A percentile compares a stretch with the other conserved stretches of the same genome.
Conservation (phyloP, 1,140 invertebrate species). For the Achroia grisella region DNA sequence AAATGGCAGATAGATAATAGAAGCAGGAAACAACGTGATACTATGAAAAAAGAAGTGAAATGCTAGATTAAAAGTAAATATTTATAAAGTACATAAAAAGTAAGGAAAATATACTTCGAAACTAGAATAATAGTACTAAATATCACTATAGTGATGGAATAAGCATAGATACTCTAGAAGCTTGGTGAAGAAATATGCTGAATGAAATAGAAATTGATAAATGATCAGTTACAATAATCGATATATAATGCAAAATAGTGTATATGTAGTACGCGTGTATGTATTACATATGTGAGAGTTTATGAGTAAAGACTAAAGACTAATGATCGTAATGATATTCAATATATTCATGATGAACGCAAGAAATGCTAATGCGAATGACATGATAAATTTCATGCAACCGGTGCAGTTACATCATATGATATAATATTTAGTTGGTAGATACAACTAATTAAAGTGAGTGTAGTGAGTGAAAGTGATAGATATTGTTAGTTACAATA, state of each 20-base stretch:
- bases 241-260: too few relatives aligned
- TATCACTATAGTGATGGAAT: background rate
- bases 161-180: background rate
- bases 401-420: too few relatives aligned
- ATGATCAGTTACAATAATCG: too few relatives aligned
- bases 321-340: too few relatives aligned
- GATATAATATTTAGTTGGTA: too few relatives aligned
- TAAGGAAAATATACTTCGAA: background rate
- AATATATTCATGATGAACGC: too few relatives aligned
- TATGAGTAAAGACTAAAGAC: too few relatives aligned
- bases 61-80: background rate
- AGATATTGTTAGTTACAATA: background rate
- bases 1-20: background rate
- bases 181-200: background rate
- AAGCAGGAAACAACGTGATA: too few relatives aligned
- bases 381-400: too few relatives aligned
- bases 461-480: background rate
- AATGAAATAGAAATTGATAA: background rate
- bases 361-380: too few relatives aligned
- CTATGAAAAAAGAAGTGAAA: constrained; percentile 2
- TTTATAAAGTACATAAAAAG: background rate
- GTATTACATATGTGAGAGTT: too few relatives aligned
- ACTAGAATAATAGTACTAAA: background rate
- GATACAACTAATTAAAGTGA: background rate
- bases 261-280: too few relatives aligned